Percentiles rank a stretch among this genome's conserved stretches.
Conservation (phyloP, 2,797 vertebrate genomes). For the Aphelocoma californica region DNA sequence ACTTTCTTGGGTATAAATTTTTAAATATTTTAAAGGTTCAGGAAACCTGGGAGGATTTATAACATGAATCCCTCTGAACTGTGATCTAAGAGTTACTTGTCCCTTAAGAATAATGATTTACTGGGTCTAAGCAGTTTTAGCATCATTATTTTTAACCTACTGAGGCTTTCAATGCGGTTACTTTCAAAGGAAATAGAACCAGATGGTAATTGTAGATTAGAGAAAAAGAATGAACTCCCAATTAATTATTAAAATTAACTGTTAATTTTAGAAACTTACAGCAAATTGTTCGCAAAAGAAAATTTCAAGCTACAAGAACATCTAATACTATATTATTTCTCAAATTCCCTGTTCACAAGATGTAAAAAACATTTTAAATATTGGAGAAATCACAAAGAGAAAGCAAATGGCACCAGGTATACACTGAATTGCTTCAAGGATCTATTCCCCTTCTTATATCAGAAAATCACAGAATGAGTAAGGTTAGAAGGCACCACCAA, state of each 20-base stretch:
- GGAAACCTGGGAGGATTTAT: constrained; percentile 16
- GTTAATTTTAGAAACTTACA: constrained; percentile 43
- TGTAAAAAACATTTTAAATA: background rate
- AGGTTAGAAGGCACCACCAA: background rate
- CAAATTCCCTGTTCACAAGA: background rate
- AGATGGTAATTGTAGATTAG: constrained; percentile 50
- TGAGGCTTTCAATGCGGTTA: background rate
- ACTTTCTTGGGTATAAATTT: background rate
- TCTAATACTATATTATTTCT: background rate
- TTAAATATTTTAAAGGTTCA: constrained; percentile 25
- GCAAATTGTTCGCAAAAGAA: background rate
- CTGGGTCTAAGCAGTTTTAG: background rate
- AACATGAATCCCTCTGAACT: constrained; percentile 16
- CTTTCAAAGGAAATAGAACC: constrained; percentile 59
- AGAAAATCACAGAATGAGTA: background rate
- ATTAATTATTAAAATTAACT: constrained; percentile 52
- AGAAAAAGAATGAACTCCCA: constrained; percentile 13
- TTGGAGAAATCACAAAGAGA: background rate
- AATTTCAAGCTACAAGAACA: background rate
- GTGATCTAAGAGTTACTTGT: constrained; percentile 19
- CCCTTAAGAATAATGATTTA: constrained; percentile 27
- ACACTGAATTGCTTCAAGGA: background rate
- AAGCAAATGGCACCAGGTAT: background rate
- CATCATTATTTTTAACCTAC: constrained; percentile 35
- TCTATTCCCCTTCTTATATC: background rate